These are phyloP conservation scores for Heliconius cydno DNA, from an alignment of 2,888 invertebrate species.

Conservation along the genomic window DNA sequence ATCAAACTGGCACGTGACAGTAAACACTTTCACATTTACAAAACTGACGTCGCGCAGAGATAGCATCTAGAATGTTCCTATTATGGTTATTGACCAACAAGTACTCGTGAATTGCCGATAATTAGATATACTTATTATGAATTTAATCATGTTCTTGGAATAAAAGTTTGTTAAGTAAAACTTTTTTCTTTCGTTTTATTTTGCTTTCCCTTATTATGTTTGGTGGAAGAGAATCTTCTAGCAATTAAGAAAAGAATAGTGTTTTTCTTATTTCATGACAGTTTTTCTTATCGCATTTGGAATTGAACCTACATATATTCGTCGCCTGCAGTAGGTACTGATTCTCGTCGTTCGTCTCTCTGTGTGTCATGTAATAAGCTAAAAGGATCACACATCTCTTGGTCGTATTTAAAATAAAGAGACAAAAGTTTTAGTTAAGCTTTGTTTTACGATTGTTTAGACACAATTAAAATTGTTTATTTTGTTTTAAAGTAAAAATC, in stretches of 20 bases:
- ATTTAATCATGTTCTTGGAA: conserved; percentile 15
- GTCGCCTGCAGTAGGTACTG: too few relatives aligned
- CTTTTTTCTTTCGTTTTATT: neutral
- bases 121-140: conserved; percentile 8
- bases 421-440: too few relatives aligned
- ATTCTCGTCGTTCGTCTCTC: too few relatives aligned
- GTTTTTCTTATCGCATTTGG: too few relatives aligned
- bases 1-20: conserved; percentile 15
- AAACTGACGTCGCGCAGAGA: conserved; percentile 10
- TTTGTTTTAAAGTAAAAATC: too few relatives aligned
- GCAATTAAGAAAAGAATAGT: neutral
- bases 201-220: neutral
- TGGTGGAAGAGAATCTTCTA: neutral
- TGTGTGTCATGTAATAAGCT: too few relatives aligned
- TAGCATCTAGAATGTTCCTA: conserved; percentile 16
- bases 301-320: too few relatives aligned
- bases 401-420: too few relatives aligned
- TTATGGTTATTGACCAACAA: conserved; percentile 12
- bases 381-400: too few relatives aligned
- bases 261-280: too few relatives aligned
- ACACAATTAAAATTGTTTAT: too few relatives aligned
- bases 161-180: neutral
- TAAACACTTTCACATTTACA: conserved; percentile 23
- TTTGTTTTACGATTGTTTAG: too few relatives aligned
- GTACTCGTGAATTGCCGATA: conserved; percentile 13